Percentiles rank a stretch among this genome's conserved stretches.
phyloP scores from a whole-genome alignment of 2,888 invertebrate species.

The Melinaea marsaeus region DNA sequence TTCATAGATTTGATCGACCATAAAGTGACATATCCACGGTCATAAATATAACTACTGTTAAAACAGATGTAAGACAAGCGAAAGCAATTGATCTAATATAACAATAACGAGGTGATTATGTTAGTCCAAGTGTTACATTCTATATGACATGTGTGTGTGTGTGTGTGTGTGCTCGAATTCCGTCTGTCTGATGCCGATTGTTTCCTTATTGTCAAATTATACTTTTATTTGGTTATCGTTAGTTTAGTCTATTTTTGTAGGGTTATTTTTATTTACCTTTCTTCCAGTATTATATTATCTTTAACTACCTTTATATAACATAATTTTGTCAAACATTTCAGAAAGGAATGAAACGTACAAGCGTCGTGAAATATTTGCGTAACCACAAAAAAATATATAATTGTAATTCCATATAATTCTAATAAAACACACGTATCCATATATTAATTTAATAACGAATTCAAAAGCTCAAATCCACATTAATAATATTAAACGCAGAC shows the following conservation, averaged over 20 bases:
- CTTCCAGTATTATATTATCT: no score
- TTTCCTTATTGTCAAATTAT: conserved; percentile 41
- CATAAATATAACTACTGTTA: background rate
- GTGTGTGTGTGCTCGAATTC: conserved; percentile 4
- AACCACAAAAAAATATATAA: no score
- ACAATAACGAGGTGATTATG: conserved; percentile 58
- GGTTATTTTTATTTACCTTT: background rate
- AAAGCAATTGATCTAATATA: conserved; percentile 33
- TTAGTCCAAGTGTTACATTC: conserved; percentile 56
- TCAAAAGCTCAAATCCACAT: conserved; percentile 43
- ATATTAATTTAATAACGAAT: conserved; percentile 34
- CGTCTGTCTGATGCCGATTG: conserved; percentile 32
- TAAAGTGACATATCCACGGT: background rate
- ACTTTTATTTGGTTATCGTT: conserved; percentile 54
- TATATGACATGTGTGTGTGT: conserved; percentile 27
- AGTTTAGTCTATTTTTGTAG: conserved; percentile 26
- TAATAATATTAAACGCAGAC: conserved; percentile 49
- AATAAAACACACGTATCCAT: background rate
- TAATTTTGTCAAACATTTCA: no score
- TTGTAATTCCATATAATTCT: no score
- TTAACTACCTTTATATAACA: no score
- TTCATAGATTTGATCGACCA: no score
- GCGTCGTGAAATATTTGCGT: no score
- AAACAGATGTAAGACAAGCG: conserved; percentile 24
- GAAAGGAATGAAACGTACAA: no score